phyloP scores from a whole-genome alignment of 2,797 vertebrate genomes.

The Threskiornis aethiopicus region DNA sequence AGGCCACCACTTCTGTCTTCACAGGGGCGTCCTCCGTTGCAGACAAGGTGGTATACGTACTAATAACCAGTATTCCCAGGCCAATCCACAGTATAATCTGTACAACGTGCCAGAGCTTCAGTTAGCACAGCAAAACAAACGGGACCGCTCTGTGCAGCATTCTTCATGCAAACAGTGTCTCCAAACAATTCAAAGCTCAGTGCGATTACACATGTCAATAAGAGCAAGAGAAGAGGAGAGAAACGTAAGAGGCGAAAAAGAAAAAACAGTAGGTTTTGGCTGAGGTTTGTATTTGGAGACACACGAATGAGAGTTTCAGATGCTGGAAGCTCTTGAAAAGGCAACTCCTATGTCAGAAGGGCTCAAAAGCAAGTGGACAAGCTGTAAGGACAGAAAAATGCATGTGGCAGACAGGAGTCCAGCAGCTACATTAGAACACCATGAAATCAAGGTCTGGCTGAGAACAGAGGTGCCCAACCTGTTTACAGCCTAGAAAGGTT shows the following conservation, averaged over 20 bases:
- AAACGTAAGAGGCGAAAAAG: background rate
- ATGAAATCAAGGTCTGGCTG: background rate
- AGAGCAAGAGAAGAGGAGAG: background rate
- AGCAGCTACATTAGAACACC: background rate
- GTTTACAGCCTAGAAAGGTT: background rate
- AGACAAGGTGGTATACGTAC: conserved; percentile 91
- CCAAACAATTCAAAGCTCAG: background rate
- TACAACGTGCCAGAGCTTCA: background rate
- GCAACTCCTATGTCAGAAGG: background rate
- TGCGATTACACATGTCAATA: background rate
- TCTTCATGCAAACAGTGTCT: background rate
- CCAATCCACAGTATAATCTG: conserved; percentile 93
- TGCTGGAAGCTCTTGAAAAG: background rate
- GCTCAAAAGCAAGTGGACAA: background rate
- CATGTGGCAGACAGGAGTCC: background rate
- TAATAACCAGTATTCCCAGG: conserved; percentile 91
- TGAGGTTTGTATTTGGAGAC: background rate
- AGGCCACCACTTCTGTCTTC: conserved; percentile 58
- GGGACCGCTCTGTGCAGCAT: rapidly evolving
- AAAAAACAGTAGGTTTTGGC: background rate
- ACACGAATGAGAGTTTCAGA: background rate
- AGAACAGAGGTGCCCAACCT: background rate
- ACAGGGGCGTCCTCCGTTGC: conserved; percentile 74
- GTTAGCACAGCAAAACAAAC: background rate
- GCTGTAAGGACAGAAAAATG: background rate